These are phyloP conservation scores for Ladona fulva DNA, from an alignment of 1,140 invertebrate genomes.

Conservation along the genomic window DNA sequence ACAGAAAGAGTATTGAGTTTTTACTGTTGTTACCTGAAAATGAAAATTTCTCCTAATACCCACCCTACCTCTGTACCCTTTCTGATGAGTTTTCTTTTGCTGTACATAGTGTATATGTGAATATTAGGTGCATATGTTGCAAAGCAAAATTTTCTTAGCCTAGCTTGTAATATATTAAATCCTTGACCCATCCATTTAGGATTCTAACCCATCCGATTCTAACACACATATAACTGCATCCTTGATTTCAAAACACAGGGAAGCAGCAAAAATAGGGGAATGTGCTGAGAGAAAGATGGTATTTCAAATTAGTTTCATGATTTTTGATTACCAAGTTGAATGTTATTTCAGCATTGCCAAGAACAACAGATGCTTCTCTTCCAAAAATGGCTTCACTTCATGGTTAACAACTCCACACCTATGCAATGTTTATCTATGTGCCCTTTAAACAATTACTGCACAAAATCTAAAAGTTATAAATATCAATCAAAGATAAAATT, in stretches of 20 bases:
- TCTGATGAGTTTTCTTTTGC: slow-evolving; percentile 17
- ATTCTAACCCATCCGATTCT: not conserved
- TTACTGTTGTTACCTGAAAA: slow-evolving; percentile 23
- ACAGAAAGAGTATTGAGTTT: slow-evolving; percentile 22
- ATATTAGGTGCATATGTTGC: slow-evolving; percentile 11
- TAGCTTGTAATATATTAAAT: not conserved
- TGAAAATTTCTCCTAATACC: not conserved
- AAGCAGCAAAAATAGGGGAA: not conserved
- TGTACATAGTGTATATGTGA: slow-evolving; percentile 23
- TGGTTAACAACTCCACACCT: not conserved
- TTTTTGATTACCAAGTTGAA: too few species aligned
- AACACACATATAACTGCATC: not conserved
- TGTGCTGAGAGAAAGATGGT: not conserved
- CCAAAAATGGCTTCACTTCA: too few species aligned
- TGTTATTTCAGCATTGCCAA: too few species aligned
- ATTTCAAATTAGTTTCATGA: too few species aligned
- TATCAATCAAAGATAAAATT: too few species aligned
- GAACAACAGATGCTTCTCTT: too few species aligned
- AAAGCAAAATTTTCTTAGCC: not conserved
- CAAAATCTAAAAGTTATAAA: not conserved
- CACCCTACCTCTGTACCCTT: not conserved
- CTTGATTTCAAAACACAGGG: not conserved
- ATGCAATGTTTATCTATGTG: not conserved
- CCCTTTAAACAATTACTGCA: not conserved
- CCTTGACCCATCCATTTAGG: not conserved